A percentile compares a stretch with the other conserved stretches of the same genome.
Conservation (phyloP, 2,113 vertebrate species). For the Merops nubicus region DNA sequence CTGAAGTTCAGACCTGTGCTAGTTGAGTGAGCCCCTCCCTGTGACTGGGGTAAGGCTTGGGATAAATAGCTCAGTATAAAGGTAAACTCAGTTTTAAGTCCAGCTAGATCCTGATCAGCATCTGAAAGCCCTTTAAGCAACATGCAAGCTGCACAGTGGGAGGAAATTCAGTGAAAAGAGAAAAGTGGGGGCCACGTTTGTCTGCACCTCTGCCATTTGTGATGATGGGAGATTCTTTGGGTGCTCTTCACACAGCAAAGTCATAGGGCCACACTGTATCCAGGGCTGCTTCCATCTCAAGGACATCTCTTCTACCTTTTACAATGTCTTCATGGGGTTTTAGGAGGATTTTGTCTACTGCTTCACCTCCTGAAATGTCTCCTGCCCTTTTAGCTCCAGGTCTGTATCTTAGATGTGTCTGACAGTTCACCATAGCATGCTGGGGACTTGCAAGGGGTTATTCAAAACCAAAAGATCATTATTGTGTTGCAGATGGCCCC, state of each 20-base stretch:
- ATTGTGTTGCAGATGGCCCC: not conserved
- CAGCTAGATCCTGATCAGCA: not conserved
- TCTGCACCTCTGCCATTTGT: not conserved
- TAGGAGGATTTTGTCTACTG: not conserved
- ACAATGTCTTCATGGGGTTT: not conserved
- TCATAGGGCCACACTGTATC: accelerated
- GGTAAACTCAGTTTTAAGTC: not conserved
- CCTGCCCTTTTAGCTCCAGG: not conserved
- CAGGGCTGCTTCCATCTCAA: not conserved
- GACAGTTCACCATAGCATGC: accelerated
- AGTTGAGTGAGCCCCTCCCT: not conserved
- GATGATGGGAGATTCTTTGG: not conserved
- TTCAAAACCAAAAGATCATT: not conserved
- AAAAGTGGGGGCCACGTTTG: not conserved
- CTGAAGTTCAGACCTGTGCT: not conserved
- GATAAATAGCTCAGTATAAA: not conserved
- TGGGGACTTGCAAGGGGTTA: not conserved
- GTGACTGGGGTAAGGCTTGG: not conserved
- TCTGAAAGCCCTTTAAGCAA: not conserved
- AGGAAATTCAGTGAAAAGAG: not conserved
- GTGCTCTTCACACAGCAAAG: not conserved
- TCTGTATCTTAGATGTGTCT: accelerated
- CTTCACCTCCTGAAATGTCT: not conserved
- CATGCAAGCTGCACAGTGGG: not conserved
- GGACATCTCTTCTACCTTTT: not conserved